Conservation (phyloP, 1,140 invertebrate genomes). For the Hormaphis cornu region DNA sequence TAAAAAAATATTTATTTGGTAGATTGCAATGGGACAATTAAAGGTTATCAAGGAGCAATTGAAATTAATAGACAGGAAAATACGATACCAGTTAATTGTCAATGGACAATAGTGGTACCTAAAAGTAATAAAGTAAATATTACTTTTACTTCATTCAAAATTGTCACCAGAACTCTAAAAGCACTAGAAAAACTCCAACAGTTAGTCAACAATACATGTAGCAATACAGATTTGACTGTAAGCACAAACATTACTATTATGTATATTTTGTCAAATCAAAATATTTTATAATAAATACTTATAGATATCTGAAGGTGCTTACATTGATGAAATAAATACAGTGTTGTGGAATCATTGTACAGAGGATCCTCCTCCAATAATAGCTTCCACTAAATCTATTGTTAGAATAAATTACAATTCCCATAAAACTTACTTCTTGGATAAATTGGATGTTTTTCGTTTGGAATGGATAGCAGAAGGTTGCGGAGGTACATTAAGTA, state of each 20-base stretch:
- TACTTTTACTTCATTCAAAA: constrained; percentile 45
- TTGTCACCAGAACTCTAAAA: no score
- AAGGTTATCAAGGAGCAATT: constrained; percentile 56
- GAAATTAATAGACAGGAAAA: constrained; percentile 51
- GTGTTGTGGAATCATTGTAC: constrained; percentile 1
- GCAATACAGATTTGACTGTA: not conserved
- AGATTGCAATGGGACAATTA: constrained; percentile 54
- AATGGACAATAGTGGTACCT: constrained; percentile 49
- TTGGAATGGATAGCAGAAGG: constrained; percentile 38
- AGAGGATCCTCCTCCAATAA: not conserved
- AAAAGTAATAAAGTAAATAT: constrained; percentile 47
- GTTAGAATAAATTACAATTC: not conserved
- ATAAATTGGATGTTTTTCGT: not conserved
- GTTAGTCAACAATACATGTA: no score
- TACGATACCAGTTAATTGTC: constrained; percentile 48
- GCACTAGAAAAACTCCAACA: no score
- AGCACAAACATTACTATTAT: no score
- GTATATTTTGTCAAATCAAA: not conserved
- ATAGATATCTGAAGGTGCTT: not conserved
- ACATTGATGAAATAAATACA: not conserved
- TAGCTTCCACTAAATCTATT: constrained; percentile 1
- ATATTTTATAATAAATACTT: not conserved
- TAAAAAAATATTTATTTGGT: no score
- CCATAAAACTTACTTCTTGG: not conserved
- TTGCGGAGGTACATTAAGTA: constrained; percentile 43